phyloP scores from a whole-genome alignment of 92 coral and sea anemone species.

The Montipora capitata region DNA sequence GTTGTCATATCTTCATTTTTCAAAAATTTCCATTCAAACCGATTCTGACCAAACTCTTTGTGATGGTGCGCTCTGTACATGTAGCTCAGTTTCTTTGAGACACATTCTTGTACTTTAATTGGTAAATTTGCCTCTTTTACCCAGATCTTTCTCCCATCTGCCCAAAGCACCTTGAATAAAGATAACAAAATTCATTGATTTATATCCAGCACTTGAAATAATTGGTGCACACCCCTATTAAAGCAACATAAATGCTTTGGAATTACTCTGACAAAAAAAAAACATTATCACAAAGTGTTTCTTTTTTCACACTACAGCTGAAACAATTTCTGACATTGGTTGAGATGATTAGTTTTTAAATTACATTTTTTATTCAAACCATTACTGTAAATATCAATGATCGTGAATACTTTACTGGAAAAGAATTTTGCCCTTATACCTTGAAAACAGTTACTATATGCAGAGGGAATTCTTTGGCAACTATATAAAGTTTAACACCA shows the following conservation, averaged over 20 bases:
- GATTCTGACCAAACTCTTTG: neutral
- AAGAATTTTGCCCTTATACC: neutral
- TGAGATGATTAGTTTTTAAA: slow-evolving; percentile 3
- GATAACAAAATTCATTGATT: neutral
- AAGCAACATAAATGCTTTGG: slow-evolving; percentile 19
- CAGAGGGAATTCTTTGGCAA: neutral
- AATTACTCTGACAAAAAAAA: slow-evolving; percentile 1
- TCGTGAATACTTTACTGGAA: slow-evolving; percentile 6
- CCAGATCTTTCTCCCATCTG: neutral
- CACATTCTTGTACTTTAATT: neutral
- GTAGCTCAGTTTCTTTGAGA: neutral
- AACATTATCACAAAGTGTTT: neutral
- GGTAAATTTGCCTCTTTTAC: neutral
- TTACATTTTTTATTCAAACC: neutral
- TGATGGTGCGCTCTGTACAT: neutral
- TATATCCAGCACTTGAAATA: slow-evolving; percentile 5
- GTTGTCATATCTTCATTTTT: neutral
- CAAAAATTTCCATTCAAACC: neutral
- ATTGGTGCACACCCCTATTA: slow-evolving; percentile 14
- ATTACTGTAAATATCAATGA: slow-evolving; percentile 11
- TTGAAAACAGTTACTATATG: neutral
- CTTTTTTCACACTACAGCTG: neutral
- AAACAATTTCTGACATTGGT: too few species aligned
- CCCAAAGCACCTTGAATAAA: slow-evolving; percentile 2
- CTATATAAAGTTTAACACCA: slow-evolving; percentile 1